phyloP scores from a whole-genome alignment of 92 coral and sea anemone genomes.

The Heliopora coerulea region DNA sequence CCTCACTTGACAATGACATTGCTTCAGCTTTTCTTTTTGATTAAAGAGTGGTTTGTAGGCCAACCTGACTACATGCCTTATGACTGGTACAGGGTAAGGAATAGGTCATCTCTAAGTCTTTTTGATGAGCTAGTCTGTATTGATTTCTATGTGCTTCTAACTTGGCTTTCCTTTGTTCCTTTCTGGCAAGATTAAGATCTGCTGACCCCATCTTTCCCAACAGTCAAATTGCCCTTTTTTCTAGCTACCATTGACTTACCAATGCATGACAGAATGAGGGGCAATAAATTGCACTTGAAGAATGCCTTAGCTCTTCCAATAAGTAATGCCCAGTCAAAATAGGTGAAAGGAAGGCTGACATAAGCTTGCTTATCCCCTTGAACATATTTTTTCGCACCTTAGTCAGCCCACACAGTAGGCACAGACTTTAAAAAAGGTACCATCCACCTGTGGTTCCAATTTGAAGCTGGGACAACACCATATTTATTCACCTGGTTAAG shows the following conservation, averaged over 20 bases:
- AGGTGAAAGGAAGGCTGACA: neutral
- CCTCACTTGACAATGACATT: no score
- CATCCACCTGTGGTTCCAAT: conserved; percentile 29
- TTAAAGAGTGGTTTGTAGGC: no score
- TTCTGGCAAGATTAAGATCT: no score
- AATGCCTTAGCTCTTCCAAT: conserved; percentile 3
- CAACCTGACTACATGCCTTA: no score
- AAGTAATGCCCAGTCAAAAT: conserved; percentile 14
- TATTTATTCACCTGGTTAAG: conserved; percentile 12
- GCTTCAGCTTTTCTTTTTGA: no score
- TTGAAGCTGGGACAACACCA: neutral
- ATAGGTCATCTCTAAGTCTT: no score
- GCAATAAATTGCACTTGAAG: conserved; percentile 24
- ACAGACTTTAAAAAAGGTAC: conserved; percentile 7
- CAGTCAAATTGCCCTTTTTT: no score
- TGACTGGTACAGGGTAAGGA: no score
- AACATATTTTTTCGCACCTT: neutral
- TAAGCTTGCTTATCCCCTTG: neutral
- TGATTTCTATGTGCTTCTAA: no score
- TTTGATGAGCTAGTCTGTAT: no score
- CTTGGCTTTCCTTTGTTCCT: no score
- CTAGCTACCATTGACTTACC: neutral
- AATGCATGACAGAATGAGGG: neutral
- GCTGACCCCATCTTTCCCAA: no score
- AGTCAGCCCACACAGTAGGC: neutral